These are phyloP conservation scores for Tipula helvola DNA, from an alignment of 2,888 invertebrate species.

Conservation along the genomic window DNA sequence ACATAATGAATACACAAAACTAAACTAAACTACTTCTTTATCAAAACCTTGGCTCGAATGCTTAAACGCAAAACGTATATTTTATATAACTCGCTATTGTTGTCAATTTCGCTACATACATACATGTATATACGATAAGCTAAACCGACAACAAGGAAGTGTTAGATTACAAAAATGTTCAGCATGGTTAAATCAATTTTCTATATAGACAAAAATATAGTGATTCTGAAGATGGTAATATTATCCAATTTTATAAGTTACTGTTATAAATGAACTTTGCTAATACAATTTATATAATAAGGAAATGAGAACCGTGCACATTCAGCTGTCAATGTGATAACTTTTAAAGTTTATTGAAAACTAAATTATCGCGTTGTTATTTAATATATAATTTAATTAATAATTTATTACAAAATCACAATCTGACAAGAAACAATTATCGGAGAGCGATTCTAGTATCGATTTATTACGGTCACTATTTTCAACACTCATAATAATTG, in stretches of 20 bases:
- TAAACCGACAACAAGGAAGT: background rate
- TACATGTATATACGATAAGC: background rate
- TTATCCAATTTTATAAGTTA: background rate
- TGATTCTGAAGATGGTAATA: background rate
- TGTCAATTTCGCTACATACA: background rate
- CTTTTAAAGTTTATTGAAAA: background rate
- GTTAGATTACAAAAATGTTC: background rate
- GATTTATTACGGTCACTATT: background rate
- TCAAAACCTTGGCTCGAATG: background rate
- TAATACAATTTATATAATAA: background rate
- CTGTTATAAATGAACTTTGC: background rate
- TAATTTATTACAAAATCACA: background rate
- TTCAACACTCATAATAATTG: background rate
- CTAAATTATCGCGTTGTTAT: background rate
- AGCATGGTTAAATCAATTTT: background rate
- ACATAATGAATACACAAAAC: background rate
- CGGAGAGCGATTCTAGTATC: background rate
- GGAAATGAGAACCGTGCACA: background rate
- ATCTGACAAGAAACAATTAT: background rate
- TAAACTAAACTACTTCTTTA: background rate
- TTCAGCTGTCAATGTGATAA: background rate
- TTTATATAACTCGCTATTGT: background rate
- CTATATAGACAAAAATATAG: background rate
- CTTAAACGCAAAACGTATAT: background rate
- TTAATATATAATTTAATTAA: background rate